These are phyloP conservation scores for Nemotelus nigrinus DNA, from an alignment of 2,888 invertebrate species.

Conservation along the genomic window DNA sequence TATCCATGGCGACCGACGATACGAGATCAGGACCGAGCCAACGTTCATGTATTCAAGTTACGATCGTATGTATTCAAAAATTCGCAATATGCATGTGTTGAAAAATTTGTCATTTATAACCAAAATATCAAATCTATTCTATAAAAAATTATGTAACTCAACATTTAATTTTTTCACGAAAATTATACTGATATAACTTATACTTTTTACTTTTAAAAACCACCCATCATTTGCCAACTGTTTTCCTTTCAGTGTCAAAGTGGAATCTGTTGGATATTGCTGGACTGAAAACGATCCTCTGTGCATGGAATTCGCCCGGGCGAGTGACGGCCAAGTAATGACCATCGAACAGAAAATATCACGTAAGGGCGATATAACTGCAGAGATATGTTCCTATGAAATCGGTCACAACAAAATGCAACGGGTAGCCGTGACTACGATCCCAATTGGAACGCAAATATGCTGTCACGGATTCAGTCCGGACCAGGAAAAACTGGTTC, in stretches of 20 bases:
- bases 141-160: background rate
- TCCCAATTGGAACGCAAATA: constrained; percentile 76
- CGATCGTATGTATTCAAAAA: constrained; percentile 68
- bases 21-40: constrained; percentile 86
- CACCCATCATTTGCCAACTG: constrained; percentile 26
- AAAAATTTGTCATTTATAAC: background rate
- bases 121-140: background rate
- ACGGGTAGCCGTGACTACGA: constrained; percentile 73
- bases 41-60: constrained; percentile 83
- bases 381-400: constrained; percentile 75
- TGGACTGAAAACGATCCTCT: constrained; percentile 90
- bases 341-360: constrained; percentile 85
- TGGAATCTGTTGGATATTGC: constrained; percentile 81
- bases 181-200: no score
- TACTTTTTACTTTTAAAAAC: background rate
- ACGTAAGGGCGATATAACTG: constrained; percentile 75
- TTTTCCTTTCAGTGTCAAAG: constrained; percentile 69
- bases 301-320: constrained; percentile 79
- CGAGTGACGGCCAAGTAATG: constrained; percentile 76
- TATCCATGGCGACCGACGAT: constrained; percentile 92
- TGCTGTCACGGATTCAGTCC: constrained; percentile 74
- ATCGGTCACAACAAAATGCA: constrained; percentile 69
- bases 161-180: background rate
- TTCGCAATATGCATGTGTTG: no score
- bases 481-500: constrained; percentile 77